A percentile compares a stretch with the other conserved stretches of the same genome.
These are phyloP conservation scores for Heliornis fulica DNA, from an alignment of 2,113 vertebrate species.

Conservation along the genomic window DNA sequence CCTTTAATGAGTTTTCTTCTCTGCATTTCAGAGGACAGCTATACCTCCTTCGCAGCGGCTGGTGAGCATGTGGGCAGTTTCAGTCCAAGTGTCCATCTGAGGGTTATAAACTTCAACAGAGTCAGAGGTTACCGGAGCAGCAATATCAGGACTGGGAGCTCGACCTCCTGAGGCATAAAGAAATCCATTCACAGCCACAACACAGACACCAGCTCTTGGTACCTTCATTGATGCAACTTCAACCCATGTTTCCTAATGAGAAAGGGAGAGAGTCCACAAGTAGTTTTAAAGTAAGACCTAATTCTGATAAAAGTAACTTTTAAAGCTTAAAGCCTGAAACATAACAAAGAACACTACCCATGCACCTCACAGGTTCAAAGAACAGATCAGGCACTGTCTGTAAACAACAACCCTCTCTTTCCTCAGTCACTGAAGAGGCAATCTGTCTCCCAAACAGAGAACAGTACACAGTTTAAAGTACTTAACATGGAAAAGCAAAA, in stretches of 20 bases:
- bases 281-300: background rate
- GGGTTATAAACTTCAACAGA: conserved; percentile 97
- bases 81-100: conserved; percentile 92
- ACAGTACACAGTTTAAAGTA: background rate
- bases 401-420: background rate
- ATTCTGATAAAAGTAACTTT: background rate
- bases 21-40: conserved; percentile 83
- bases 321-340: background rate
- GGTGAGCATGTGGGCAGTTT: conserved; percentile 96
- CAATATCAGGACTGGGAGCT: conserved; percentile 88
- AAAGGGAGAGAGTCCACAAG: background rate
- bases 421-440: background rate
- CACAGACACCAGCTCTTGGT: conserved; percentile 89
- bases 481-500: background rate
- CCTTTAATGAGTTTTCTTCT: background rate
- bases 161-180: conserved; percentile 91
- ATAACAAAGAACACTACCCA: background rate
- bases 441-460: background rate
- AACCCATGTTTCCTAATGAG: conserved; percentile 89
- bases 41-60: conserved; percentile 94
- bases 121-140: conserved; percentile 92
- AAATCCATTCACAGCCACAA: conserved; percentile 90
- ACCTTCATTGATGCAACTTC: conserved; percentile 91
- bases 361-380: background rate
- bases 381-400: background rate